Base-by-base conservation (phyloP, 2,888 invertebrate genomes). In the Diachrysia chrysitis region DNA sequence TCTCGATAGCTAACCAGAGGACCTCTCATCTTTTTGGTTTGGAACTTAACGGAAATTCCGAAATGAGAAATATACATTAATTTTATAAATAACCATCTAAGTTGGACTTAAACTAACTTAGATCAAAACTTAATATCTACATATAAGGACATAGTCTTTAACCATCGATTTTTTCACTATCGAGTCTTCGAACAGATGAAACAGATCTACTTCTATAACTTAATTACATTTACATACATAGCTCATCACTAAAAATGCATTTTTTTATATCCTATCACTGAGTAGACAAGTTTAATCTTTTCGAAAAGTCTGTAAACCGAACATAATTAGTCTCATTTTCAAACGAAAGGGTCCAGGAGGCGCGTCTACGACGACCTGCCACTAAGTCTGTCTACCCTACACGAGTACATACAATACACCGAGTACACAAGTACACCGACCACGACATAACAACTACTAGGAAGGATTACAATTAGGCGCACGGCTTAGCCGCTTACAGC, bases 121-220 rank as follows among this genome's bases (percentile, higher is more conserved):
- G 79, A 89, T 83, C 87, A 78, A 70, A 89, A 87, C 92, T 93
- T 94, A 94, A 64, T 69, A 64, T 58, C 81, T 85, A 89, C 92
- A 93, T 93, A 94, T 74, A 86, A 90, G 87, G 92, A 90, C 92
- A 89, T 94, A 95, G 93, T 95, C 94, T 94, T 95, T 93, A 95
- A 92, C 90, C 90, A 93, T 93, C 94, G 93, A 93, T 93, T 92
- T 75, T 54, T 92, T 90, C 89, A 90, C 89, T 86, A 90, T 86
- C 87, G 94, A 94, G 85, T 95, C 95, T 95, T 95, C 95, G 95
- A 95, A 94, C 89, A 95, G 95, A 95, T 95, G 92, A 95, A 95
- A 95, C 95, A 93, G 93, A 94, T 95, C 95, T 93, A 94, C 93
- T 89, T 84, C 87, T 87, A 90, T 91, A 89, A 92, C 90, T 90